A percentile compares a stretch with the other conserved stretches of the same genome.
Evolutionary conservation across 1,140 invertebrate species (phyloP).

Genomic region (Cephus cinctus): DNA sequence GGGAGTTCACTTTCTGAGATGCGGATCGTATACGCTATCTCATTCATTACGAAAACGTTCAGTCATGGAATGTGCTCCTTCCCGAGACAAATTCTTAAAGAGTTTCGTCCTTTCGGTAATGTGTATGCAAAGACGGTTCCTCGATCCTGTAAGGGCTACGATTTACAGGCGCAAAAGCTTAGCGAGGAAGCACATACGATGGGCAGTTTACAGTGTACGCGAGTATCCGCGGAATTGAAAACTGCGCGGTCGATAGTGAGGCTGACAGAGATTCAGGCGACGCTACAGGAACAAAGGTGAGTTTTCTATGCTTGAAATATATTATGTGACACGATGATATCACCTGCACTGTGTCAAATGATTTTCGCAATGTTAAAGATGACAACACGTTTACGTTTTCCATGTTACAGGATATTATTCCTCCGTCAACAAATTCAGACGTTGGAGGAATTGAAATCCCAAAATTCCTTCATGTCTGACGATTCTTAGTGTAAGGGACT

Average conservation of each 20-base stretch:
- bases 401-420: conserved; percentile 78
- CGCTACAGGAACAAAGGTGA: conserved; percentile 95
- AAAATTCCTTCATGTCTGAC: conserved; percentile 88
- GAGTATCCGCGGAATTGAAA: conserved; percentile 93
- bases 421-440: conserved; percentile 86
- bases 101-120: not conserved
- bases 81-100: not conserved
- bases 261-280: conserved; percentile 94
- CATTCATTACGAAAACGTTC: not conserved
- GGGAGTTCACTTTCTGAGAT: no score
- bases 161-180: conserved; percentile 75
- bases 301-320: conserved; percentile 24
- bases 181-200: conserved; percentile 81
- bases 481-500: conserved; percentile 63
- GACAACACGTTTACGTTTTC: not conserved
- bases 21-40: not conserved
- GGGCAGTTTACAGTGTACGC: conserved; percentile 85
- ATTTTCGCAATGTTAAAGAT: not conserved
- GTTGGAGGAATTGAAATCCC: conserved; percentile 87
- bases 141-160: not conserved
- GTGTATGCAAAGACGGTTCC: not conserved
- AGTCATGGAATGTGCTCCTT: not conserved
- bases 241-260: conserved; percentile 91
- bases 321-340: not conserved
- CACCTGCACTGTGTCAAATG: conserved; percentile 4